Percentiles rank a stretch among this genome's conserved stretches.
Conservation (phyloP, 2,113 vertebrate genomes). For the Larimichthys polyactis region DNA sequence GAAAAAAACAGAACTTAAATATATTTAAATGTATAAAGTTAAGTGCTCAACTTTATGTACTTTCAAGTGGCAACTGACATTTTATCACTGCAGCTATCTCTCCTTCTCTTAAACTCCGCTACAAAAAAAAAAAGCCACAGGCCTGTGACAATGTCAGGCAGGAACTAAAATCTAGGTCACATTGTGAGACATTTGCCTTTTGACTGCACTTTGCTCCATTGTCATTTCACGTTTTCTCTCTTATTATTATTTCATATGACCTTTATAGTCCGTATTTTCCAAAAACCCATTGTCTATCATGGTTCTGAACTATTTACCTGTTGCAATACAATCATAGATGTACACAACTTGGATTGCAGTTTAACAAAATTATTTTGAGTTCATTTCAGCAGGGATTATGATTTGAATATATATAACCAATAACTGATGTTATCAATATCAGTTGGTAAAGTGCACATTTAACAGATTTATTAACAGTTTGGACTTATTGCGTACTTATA, state of each 20-base stretch:
- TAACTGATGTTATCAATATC: neutral
- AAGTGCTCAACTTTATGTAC: constrained; percentile 9
- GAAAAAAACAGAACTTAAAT: neutral
- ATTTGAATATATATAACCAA: neutral
- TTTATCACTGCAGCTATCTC: constrained; percentile 3
- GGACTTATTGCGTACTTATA: neutral
- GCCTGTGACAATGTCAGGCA: constrained; percentile 39
- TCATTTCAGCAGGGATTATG: neutral
- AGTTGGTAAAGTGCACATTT: neutral
- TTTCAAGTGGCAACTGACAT: constrained; percentile 37
- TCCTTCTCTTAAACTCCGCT: constrained; percentile 8
- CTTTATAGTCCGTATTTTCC: constrained; percentile 4
- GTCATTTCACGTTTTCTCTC: constrained; percentile 1
- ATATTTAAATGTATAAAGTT: neutral
- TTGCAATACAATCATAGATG: neutral
- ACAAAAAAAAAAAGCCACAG: constrained; percentile 22
- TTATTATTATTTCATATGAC: constrained; percentile 33
- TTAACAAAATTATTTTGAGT: neutral
- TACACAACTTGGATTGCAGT: neutral
- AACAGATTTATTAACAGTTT: neutral
- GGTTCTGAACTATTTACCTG: neutral
- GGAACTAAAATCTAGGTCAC: constrained; percentile 66
- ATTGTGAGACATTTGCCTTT: constrained; percentile 54
- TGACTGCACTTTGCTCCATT: constrained; percentile 32
- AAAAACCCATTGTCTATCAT: neutral